Conservation (phyloP, 2,797 vertebrate genomes). For the Agapornis canus region DNA sequence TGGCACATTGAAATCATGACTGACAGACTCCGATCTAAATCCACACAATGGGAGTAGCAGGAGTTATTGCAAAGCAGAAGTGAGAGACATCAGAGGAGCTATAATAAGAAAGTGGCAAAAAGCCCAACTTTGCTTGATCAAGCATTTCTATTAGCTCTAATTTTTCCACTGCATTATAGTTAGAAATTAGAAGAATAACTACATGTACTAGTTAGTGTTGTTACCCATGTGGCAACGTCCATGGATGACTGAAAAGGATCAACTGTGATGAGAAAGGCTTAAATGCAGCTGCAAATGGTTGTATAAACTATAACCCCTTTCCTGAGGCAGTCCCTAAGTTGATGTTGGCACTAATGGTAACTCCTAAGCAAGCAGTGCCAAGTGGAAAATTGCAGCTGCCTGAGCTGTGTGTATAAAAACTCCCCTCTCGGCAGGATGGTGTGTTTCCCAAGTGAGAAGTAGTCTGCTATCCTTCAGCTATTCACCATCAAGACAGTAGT, state of each 20-base stretch:
- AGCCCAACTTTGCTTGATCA: neutral
- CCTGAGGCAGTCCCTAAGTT: neutral
- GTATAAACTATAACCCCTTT: neutral
- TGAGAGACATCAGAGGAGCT: neutral
- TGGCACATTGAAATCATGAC: slow-evolving; percentile 2
- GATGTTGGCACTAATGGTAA: neutral
- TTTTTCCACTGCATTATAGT: neutral
- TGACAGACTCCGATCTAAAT: slow-evolving; percentile 1
- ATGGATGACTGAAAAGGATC: neutral
- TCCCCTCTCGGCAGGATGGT: neutral
- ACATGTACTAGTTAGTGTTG: neutral
- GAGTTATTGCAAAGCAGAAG: neutral
- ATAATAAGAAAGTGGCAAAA: neutral
- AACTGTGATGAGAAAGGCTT: neutral
- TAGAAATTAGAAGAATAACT: neutral
- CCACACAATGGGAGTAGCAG: neutral
- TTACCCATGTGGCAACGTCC: neutral
- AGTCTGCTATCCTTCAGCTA: neutral
- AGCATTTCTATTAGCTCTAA: neutral
- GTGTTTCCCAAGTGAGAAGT: neutral
- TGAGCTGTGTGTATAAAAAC: neutral
- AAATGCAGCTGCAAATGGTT: neutral
- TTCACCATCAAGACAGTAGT: neutral
- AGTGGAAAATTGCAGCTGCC: neutral
- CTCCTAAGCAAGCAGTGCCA: neutral